A percentile compares a stretch with the other conserved stretches of the same genome.
Evolutionary conservation across 2,113 vertebrate genomes (phyloP).

Genomic region (Tyrannus savana): DNA sequence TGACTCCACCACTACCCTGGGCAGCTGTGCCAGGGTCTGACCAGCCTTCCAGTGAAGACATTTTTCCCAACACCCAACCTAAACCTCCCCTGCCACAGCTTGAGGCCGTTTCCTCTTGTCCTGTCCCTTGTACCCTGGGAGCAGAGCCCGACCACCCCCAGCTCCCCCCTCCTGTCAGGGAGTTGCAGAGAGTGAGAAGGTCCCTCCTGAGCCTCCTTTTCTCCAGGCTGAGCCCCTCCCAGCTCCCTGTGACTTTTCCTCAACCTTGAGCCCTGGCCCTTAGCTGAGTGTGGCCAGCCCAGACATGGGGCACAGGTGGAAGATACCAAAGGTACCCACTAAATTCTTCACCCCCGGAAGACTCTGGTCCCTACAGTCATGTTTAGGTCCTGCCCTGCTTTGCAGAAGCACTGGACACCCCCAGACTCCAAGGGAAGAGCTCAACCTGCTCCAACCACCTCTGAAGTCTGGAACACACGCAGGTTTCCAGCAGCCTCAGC

Average conservation of each 20-base stretch:
- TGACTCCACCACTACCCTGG: accelerated
- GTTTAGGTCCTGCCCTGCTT: neutral
- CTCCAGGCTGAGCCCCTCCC: neutral
- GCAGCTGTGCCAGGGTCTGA: neutral
- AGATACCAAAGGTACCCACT: neutral
- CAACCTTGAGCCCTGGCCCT: neutral
- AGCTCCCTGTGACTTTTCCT: neutral
- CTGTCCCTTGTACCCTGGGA: neutral
- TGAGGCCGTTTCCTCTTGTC: accelerated
- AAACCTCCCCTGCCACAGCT: neutral
- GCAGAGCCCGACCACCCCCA: accelerated
- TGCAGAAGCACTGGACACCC: neutral
- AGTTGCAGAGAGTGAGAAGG: neutral
- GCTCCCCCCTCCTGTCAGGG: neutral
- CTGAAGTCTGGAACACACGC: accelerated
- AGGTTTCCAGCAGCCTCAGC: neutral
- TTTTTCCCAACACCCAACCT: neutral
- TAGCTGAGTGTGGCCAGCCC: accelerated
- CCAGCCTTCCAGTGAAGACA: neutral
- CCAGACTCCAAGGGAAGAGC: neutral
- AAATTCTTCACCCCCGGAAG: neutral
- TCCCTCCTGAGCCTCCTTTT: neutral
- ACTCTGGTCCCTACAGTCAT: neutral
- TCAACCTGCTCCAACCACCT: neutral
- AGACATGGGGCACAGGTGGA: neutral